Evolutionary conservation across 2,888 invertebrate genomes (phyloP), one percentile per base, ranked within the genome.

Genomic region (Chymomyza fuscimana): DNA sequence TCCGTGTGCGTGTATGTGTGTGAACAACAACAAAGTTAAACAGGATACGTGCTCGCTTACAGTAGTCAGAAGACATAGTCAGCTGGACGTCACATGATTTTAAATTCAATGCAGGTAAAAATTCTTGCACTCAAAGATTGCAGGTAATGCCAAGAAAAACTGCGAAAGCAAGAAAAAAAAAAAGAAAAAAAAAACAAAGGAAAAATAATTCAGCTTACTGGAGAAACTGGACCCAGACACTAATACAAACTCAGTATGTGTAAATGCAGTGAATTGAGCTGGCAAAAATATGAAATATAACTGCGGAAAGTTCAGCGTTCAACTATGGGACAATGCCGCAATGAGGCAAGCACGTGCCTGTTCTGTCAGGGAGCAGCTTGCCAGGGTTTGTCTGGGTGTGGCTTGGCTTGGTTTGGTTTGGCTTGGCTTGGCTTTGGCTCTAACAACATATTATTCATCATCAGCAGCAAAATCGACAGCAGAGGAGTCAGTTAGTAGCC

Each of bases 31-130:
- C 58, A 6, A 7, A 22, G 58, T 19, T 9, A 58, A 58, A 58
- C 58, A 25, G 58, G 9, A 19, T 58, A 58, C 58, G 58, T 58
- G 58, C 58, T 25, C 25, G 22, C 22, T 15, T 15, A 25, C 4
- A 12, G 15, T 58, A 58, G 58, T 25, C 19, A 25, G 19, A 56
- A 56, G 22, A 58, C 58, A 58, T 25, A 58, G 25, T 19, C 15
- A 58, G 15, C 58, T 15, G 19, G 15, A 58, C 10, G 58, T 25
- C 58, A 5, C 10, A 72, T 86, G 86, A 86, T 86, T 86, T 87
- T 62, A 58, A 79, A 86, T 86, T 86, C 86, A 79, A 68, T 79
- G 75, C 86, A 86, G 86, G 86, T 88, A 86, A 79, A 80, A 86
- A 75, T 87, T 79, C 75, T 73, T 71, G 61, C 67, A 25, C 74